A percentile compares a stretch with the other conserved stretches of the same genome.
Conservation (phyloP, 2,797 vertebrate species). For the Poliocrania exsul region DNA sequence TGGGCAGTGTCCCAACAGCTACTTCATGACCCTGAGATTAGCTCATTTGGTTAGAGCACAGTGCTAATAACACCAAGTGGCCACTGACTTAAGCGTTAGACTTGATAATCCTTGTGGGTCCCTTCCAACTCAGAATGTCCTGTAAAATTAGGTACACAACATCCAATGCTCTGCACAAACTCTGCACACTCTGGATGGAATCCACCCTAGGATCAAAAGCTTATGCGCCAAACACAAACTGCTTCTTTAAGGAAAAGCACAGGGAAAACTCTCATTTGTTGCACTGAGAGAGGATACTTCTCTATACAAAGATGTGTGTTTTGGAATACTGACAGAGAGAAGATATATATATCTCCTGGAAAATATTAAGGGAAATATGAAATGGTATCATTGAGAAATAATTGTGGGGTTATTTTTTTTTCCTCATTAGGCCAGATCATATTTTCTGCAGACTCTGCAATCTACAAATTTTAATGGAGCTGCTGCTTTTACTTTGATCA, state of each 20-base stretch:
- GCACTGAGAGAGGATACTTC: not conserved
- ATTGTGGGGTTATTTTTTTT: not conserved
- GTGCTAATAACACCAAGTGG: not conserved
- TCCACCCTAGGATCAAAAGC: not conserved
- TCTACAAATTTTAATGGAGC: not conserved
- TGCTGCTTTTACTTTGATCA: not conserved
- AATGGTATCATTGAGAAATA: not conserved
- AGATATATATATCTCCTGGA: not conserved
- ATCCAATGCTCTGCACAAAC: not conserved
- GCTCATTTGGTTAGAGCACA: not conserved
- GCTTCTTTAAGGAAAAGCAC: not conserved
- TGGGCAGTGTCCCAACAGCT: not conserved
- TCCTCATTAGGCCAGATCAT: not conserved
- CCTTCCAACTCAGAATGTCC: not conserved
- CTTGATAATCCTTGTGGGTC: not conserved
- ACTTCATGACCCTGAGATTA: not conserved
- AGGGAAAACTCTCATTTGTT: not conserved
- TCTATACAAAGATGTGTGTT: not conserved
- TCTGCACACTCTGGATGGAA: not conserved
- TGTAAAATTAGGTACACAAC: not conserved
- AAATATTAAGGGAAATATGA: not conserved
- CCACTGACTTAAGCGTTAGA: not conserved
- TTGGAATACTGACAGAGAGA: not conserved
- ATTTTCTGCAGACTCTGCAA: not conserved
- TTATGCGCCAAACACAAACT: not conserved